These are phyloP conservation scores for Drosophila kohkoa DNA, from an alignment of 1,140 invertebrate species.

Conservation along the genomic window DNA sequence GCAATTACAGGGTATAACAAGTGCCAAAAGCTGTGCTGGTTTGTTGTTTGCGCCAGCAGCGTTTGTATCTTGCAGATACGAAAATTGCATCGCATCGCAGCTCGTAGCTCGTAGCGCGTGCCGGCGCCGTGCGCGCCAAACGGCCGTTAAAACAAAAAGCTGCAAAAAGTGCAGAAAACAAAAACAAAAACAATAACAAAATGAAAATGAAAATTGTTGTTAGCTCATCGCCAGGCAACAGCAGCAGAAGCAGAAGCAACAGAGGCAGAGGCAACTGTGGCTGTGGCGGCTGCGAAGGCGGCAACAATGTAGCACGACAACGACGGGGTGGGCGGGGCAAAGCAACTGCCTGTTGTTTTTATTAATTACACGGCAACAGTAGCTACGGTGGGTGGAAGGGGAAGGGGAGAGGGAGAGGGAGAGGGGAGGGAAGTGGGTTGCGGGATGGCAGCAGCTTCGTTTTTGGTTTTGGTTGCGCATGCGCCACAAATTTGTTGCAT, in stretches of 20 bases:
- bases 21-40: slow-evolving; percentile 2
- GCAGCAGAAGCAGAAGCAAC: slow-evolving; percentile 24
- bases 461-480: slow-evolving; percentile 39
- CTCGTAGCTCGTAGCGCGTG: slow-evolving; percentile 37
- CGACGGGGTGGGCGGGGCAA: slow-evolving; percentile 10
- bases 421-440: too few species aligned
- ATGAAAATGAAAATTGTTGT: slow-evolving; percentile 38
- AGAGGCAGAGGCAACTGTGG: not conserved
- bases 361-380: slow-evolving; percentile 53
- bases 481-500: slow-evolving; percentile 60
- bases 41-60: not conserved
- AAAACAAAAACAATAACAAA: slow-evolving; percentile 1
- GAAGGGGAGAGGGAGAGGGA: too few species aligned
- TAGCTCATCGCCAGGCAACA: slow-evolving; percentile 42
- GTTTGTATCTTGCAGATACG: slow-evolving; percentile 52
- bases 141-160: slow-evolving; percentile 42
- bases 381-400: not conserved
- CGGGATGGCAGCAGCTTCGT: slow-evolving; percentile 36
- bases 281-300: slow-evolving; percentile 3
- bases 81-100: slow-evolving; percentile 35
- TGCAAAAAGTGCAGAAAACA: slow-evolving; percentile 13
- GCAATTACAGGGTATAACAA: too few species aligned
- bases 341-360: slow-evolving; percentile 51
- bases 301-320: slow-evolving; percentile 29
- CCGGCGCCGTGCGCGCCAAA: slow-evolving; percentile 50